A percentile compares a stretch with the other conserved stretches of the same genome.
Conservation (phyloP, 2,797 vertebrate genomes). For the Anabas testudineus region DNA sequence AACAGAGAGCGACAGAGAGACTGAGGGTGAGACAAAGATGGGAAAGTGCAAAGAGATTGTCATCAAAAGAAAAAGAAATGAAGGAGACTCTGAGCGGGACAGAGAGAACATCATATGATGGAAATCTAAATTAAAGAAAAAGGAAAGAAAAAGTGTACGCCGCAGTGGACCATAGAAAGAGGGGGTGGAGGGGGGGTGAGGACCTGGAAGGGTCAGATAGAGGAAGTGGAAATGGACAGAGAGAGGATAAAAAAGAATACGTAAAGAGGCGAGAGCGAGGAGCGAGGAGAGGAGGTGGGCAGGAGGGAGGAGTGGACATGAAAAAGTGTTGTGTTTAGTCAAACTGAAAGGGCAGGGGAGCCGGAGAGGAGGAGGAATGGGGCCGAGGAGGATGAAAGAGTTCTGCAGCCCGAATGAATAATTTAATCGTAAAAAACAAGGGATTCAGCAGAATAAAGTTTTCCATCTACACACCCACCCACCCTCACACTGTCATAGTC, state of each 20-base stretch:
- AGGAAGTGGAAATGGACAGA: slow-evolving; percentile 9
- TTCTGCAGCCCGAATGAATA: slow-evolving; percentile 64
- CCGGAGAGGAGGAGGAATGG: slow-evolving; percentile 29
- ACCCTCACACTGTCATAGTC: slow-evolving; percentile 15
- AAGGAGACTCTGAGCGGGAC: slow-evolving; percentile 55
- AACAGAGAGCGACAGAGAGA: slow-evolving; percentile 36
- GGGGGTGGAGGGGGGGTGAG: too few species aligned
- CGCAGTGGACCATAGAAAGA: slow-evolving; percentile 18
- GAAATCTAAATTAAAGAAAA: slow-evolving; percentile 62
- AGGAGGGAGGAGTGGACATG: slow-evolving; percentile 40
- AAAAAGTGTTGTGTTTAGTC: slow-evolving; percentile 52
- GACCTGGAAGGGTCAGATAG: slow-evolving; percentile 18
- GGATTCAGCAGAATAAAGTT: slow-evolving; percentile 60
- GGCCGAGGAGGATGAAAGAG: slow-evolving; percentile 49
- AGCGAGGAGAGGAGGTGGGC: slow-evolving; percentile 24
- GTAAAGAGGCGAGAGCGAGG: background rate
- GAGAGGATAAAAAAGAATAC: slow-evolving; percentile 17
- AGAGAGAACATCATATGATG: slow-evolving; percentile 48
- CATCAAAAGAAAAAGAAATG: slow-evolving; percentile 65
- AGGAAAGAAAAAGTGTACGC: slow-evolving; percentile 23
- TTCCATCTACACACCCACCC: slow-evolving; percentile 8
- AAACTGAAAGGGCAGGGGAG: slow-evolving; percentile 48
- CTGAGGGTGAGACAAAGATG: slow-evolving; percentile 46
- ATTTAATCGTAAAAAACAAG: slow-evolving; percentile 63
- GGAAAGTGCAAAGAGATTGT: slow-evolving; percentile 62